phyloP scores from a whole-genome alignment of 2,113 vertebrate genomes.

The Lophura nycthemera region DNA sequence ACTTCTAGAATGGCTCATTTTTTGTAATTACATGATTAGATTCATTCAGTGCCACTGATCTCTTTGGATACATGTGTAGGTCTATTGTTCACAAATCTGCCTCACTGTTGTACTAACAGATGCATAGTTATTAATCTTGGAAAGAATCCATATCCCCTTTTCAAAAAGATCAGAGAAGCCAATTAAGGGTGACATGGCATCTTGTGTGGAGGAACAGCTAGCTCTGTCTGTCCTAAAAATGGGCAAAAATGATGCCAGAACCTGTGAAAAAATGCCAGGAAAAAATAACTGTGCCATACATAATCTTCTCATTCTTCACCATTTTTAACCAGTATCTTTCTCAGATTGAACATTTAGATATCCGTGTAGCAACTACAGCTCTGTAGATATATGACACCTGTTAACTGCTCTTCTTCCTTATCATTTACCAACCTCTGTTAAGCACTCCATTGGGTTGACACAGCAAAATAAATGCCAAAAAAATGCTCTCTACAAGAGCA shows the following conservation, averaged over 20 bases:
- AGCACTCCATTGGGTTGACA: constrained; percentile 19
- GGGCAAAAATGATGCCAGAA: constrained; percentile 18
- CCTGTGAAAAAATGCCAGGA: background rate
- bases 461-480: constrained; percentile 22
- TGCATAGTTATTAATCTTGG: constrained; percentile 70
- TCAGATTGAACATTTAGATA: background rate
- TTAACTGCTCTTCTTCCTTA: constrained; percentile 5
- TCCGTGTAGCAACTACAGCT: background rate
- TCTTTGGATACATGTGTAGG: constrained; percentile 62
- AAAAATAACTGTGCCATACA: background rate
- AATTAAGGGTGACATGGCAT: constrained; percentile 48
- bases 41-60: constrained; percentile 58
- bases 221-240: constrained; percentile 10
- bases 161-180: constrained; percentile 52
- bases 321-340: background rate
- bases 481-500: background rate
- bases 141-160: constrained; percentile 51
- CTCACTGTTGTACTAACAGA: constrained; percentile 63
- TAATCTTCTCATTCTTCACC: background rate
- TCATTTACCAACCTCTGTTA: constrained; percentile 26
- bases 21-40: constrained; percentile 56
- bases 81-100: constrained; percentile 69
- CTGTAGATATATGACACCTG: constrained; percentile 20
- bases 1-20: constrained; percentile 51
- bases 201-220: constrained; percentile 46